These are phyloP conservation scores for Balaenoptera acutorostrata DNA, from an alignment of 2,113 vertebrate species.

Conservation along the genomic window DNA sequence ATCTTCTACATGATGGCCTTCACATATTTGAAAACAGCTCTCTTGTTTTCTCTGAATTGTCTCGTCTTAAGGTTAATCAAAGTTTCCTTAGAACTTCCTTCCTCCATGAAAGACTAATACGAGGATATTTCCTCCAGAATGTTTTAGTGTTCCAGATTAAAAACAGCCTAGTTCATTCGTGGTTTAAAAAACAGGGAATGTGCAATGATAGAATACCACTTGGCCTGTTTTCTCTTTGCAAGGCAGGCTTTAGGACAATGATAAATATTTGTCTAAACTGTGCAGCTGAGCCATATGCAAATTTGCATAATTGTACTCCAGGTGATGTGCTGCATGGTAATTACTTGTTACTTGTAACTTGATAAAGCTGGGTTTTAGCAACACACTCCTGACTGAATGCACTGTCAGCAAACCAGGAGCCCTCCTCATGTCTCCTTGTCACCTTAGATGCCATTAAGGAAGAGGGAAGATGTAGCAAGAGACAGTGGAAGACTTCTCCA, in stretches of 20 bases:
- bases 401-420: conserved; percentile 37
- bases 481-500: background rate
- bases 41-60: background rate
- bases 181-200: conserved; percentile 49
- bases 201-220: conserved; percentile 57
- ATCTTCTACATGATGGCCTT: background rate
- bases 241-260: conserved; percentile 74
- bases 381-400: conserved; percentile 25
- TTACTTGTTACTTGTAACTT: conserved; percentile 62
- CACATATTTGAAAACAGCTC: background rate
- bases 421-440: background rate
- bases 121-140: conserved; percentile 32
- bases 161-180: background rate
- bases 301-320: conserved; percentile 80
- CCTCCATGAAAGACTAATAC: conserved; percentile 1
- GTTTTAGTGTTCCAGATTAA: background rate
- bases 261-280: conserved; percentile 82
- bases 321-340: conserved; percentile 72
- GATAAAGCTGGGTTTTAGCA: conserved; percentile 65
- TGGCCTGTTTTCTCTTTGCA: conserved; percentile 67
- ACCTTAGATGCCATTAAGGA: conserved; percentile 15
- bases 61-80: conserved; percentile 36
- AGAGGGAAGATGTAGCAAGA: background rate
- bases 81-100: background rate
- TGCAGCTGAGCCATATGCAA: conserved; percentile 72